Percentiles rank a stretch among this genome's conserved stretches.
phyloP scores from a whole-genome alignment of 2,888 invertebrate species.

The Lithophane ornitopus region DNA sequence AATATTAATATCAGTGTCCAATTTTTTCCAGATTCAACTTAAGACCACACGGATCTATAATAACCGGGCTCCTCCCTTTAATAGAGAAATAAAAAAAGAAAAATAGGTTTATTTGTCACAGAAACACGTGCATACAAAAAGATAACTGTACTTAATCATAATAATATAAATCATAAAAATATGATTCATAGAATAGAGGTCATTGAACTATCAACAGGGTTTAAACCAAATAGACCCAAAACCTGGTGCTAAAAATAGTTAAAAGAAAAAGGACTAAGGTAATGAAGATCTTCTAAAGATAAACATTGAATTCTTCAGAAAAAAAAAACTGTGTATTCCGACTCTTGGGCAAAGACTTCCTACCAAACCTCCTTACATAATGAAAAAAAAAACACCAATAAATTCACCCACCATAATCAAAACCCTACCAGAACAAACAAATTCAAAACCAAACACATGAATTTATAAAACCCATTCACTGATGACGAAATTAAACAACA shows the following conservation, averaged over 20 bases:
- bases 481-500: constrained; percentile 63
- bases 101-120: no score
- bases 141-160: no score
- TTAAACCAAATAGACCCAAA: not conserved
- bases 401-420: constrained; percentile 27
- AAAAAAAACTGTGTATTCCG: not conserved
- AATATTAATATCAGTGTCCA: no score
- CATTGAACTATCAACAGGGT: not conserved
- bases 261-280: not conserved
- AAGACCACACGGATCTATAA: not conserved
- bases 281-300: not conserved
- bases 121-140: no score
- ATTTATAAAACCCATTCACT: constrained; percentile 60
- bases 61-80: not conserved
- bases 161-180: no score
- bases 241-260: not conserved
- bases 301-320: not conserved
- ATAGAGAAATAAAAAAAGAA: no score
- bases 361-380: not conserved
- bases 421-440: constrained; percentile 43
- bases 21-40: no score
- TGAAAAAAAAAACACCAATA: not conserved
- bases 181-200: no score
- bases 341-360: not conserved
- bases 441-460: constrained; percentile 57